These are phyloP conservation scores for Thumatha senex DNA, from an alignment of 2,888 invertebrate species.

Conservation along the genomic window DNA sequence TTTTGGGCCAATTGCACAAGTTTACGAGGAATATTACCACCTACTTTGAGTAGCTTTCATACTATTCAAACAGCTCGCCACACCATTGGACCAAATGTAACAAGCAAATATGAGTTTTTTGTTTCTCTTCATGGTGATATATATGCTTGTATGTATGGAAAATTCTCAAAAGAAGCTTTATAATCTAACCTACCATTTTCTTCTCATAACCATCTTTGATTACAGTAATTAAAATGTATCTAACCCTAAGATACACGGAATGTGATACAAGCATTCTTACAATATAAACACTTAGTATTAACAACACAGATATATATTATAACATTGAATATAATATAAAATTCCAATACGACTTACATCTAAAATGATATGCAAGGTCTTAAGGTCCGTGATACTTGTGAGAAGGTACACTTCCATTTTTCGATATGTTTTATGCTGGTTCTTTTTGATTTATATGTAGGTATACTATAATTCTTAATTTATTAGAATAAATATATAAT, in stretches of 20 bases:
- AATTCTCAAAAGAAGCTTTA: background rate
- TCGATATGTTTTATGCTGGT: slow-evolving; percentile 69
- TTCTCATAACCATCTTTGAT: background rate
- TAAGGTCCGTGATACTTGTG: slow-evolving; percentile 43
- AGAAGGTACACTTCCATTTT: slow-evolving; percentile 38
- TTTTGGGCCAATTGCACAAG: too few relatives aligned
- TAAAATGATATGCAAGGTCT: slow-evolving; percentile 67
- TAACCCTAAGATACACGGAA: slow-evolving; percentile 30
- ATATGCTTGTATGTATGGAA: background rate
- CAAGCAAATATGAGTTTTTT: too few relatives aligned
- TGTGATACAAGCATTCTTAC: slow-evolving; percentile 43
- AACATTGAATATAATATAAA: slow-evolving; percentile 45
- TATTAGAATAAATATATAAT: too few relatives aligned
- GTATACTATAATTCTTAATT: background rate
- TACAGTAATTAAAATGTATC: background rate
- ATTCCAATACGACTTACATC: slow-evolving; percentile 47
- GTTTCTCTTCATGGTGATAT: background rate
- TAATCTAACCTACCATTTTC: background rate
- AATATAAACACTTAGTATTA: slow-evolving; percentile 45
- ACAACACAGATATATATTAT: slow-evolving; percentile 37
- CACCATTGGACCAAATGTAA: too few relatives aligned
- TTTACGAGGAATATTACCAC: too few relatives aligned
- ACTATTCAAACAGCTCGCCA: too few relatives aligned
- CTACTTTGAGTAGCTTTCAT: too few relatives aligned
- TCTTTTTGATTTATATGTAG: slow-evolving; percentile 36